Percentiles rank a stretch among this genome's conserved stretches.
Conservation (phyloP, 2,113 vertebrate species). For the Vulpes vulpes region DNA sequence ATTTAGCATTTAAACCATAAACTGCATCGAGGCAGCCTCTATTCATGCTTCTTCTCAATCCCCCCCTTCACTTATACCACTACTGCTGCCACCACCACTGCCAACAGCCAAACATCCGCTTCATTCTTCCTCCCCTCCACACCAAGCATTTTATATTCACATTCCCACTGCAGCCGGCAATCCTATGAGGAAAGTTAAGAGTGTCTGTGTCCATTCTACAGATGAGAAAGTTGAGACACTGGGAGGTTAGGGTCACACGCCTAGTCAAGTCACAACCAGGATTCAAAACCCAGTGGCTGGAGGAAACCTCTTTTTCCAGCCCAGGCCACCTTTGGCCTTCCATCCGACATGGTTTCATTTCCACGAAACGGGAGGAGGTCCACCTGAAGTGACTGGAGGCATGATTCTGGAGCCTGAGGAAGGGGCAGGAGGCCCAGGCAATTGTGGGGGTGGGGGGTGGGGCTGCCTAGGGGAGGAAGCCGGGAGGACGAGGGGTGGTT, state of each 20-base stretch:
- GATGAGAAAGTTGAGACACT: neutral
- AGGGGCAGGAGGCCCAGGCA: neutral
- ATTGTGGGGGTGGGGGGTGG: neutral
- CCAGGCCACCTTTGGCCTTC: neutral
- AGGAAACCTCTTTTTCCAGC: neutral
- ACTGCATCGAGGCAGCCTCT: neutral
- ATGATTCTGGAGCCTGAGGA: neutral
- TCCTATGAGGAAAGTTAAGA: neutral
- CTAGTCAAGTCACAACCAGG: neutral
- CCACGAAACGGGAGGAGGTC: neutral
- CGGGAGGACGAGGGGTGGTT: neutral
- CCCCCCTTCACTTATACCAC: too few species aligned
- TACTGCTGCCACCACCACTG: rapidly evolving
- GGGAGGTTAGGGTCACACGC: neutral
- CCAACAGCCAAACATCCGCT: rapidly evolving
- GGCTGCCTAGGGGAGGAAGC: neutral
- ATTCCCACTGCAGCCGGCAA: neutral
- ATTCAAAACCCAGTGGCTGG: neutral
- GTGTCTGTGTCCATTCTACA: neutral
- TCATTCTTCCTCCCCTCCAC: neutral
- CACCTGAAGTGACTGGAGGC: neutral
- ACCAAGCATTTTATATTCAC: rapidly evolving
- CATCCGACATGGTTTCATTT: neutral
- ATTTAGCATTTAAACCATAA: too few species aligned
- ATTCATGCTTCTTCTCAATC: rapidly evolving